phyloP scores from a whole-genome alignment of 2,113 vertebrate species.

The Colossoma macropomum region DNA sequence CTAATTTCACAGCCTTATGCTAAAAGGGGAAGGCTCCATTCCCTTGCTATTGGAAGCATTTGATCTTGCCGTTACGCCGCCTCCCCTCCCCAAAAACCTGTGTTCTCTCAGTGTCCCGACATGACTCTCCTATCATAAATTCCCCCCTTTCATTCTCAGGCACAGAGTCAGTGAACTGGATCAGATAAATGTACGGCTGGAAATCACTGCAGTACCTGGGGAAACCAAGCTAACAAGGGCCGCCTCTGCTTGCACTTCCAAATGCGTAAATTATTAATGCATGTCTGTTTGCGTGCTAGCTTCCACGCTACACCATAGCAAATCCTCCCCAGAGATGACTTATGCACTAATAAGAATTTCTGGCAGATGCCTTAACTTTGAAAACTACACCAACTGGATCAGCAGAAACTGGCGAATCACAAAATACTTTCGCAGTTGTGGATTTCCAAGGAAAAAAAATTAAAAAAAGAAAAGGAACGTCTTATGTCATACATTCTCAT shows the following conservation, averaged over 20 bases:
- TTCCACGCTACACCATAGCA: conserved; percentile 20
- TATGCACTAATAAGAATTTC: conserved; percentile 30
- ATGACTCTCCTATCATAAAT: conserved; percentile 31
- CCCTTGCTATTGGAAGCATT: not conserved
- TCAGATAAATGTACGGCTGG: conserved; percentile 40
- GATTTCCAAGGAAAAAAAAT: not conserved
- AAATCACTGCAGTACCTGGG: conserved; percentile 38
- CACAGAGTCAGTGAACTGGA: conserved; percentile 42
- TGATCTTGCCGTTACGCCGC: not conserved
- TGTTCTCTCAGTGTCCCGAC: conserved; percentile 1
- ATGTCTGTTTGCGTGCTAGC: conserved; percentile 17
- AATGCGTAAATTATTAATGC: conserved; percentile 45
- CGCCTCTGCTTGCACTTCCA: conserved; percentile 29
- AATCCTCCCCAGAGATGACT: conserved; percentile 13
- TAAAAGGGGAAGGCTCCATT: not conserved
- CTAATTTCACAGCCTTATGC: not conserved
- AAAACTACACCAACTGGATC: conserved; percentile 7
- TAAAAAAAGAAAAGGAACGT: not conserved
- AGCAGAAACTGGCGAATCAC: conserved; percentile 22
- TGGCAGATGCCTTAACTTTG: conserved; percentile 34
- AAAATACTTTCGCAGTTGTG: not conserved
- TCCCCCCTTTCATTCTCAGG: conserved; percentile 33
- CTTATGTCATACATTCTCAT: not conserved
- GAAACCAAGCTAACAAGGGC: conserved; percentile 43
- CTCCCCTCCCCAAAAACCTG: conserved; percentile 15